Evolutionary conservation across 2,797 vertebrate genomes (phyloP).

Genomic region (Sebastes wilsoni): DNA sequence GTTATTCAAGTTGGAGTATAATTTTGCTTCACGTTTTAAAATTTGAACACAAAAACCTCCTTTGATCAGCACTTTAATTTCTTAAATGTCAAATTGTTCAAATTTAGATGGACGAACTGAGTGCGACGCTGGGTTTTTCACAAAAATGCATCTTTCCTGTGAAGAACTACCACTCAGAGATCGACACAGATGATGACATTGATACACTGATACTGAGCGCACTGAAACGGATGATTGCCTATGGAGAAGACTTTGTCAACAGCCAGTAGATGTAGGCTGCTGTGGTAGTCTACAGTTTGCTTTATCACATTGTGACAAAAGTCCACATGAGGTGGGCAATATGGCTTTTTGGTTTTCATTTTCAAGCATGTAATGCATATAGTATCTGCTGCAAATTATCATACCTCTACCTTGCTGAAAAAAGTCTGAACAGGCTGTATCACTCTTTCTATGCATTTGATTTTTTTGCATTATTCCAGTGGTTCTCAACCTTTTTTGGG

Average conservation of each 20-base stretch:
- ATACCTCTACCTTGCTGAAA: not conserved
- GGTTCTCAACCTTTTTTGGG: too few relatives aligned
- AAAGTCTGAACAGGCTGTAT: not conserved
- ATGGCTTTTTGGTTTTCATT: not conserved
- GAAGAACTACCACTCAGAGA: constrained; percentile 66
- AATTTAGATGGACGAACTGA: not conserved
- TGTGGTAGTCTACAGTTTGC: too few relatives aligned
- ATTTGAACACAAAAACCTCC: not conserved
- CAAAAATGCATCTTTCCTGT: constrained; percentile 70
- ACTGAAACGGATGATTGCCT: constrained; percentile 45
- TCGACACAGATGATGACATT: not conserved
- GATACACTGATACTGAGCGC: constrained; percentile 36
- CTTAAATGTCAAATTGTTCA: not conserved
- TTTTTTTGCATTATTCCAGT: too few relatives aligned
- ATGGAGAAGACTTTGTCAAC: constrained; percentile 18
- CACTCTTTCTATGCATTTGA: not conserved
- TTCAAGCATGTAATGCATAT: too few relatives aligned
- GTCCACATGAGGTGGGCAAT: not conserved
- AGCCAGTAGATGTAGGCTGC: not conserved
- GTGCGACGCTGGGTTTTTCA: constrained; percentile 54
- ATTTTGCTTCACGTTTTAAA: not conserved
- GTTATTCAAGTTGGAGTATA: not conserved
- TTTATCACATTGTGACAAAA: not conserved
- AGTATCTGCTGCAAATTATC: not conserved
- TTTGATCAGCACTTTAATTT: not conserved